Evolutionary conservation across 2,113 vertebrate genomes (phyloP).

Genomic region (Pleuronectes platessa): DNA sequence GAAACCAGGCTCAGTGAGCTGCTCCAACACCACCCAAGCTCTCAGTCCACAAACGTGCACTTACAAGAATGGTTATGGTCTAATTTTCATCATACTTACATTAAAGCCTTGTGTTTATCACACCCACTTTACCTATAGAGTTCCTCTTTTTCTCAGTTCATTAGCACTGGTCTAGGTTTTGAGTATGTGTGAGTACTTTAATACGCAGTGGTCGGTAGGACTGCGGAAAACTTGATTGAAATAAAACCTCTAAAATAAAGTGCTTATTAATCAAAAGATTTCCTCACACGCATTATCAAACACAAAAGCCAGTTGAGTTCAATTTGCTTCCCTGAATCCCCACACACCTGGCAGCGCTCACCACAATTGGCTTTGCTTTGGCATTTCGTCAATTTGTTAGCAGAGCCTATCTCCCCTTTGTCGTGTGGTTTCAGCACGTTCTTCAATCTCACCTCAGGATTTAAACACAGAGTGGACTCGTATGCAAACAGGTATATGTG

Average conservation of each 20-base stretch:
- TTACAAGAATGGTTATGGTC: constrained; percentile 7
- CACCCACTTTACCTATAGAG: constrained; percentile 41
- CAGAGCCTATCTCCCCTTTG: constrained; percentile 43
- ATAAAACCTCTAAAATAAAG: constrained; percentile 22
- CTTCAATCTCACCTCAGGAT: constrained; percentile 51
- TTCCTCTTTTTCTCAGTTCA: constrained; percentile 50
- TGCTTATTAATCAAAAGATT: constrained; percentile 36
- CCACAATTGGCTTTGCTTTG: constrained; percentile 33
- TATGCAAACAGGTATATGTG: constrained; percentile 4
- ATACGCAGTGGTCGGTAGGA: constrained; percentile 8
- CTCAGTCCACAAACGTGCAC: constrained; percentile 9
- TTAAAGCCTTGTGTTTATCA: constrained; percentile 28
- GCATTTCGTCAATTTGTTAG: constrained; percentile 62
- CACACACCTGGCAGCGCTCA: background rate
- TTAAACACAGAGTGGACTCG: constrained; percentile 20
- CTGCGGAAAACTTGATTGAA: constrained; percentile 28
- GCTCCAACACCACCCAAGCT: constrained; percentile 1
- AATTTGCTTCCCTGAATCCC: constrained; percentile 48
- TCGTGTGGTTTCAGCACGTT: constrained; percentile 40
- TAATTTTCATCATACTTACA: constrained; percentile 14
- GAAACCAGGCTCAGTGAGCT: background rate
- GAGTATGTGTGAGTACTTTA: constrained; percentile 22
- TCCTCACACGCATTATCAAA: constrained; percentile 35
- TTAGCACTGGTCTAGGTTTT: constrained; percentile 48
- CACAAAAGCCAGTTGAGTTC: constrained; percentile 39